A percentile compares a stretch with the other conserved stretches of the same genome.
These are phyloP conservation scores for Pimephales promelas DNA, from an alignment of 2,113 vertebrate genomes.

Conservation along the genomic window DNA sequence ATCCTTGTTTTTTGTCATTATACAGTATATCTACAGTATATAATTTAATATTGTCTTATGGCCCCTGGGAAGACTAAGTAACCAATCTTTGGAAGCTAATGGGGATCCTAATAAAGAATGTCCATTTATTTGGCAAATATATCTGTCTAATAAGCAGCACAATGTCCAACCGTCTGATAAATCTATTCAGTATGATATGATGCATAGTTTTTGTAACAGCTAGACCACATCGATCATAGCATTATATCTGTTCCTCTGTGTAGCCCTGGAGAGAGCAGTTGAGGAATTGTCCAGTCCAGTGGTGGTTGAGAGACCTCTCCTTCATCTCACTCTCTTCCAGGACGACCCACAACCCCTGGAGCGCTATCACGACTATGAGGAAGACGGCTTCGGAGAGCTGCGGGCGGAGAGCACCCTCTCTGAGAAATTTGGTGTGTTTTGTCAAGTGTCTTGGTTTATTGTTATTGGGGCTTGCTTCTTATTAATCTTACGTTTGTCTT, in stretches of 20 bases:
- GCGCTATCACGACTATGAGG: slow-evolving; percentile 81
- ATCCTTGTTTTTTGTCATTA: no score
- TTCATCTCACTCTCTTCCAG: slow-evolving; percentile 82
- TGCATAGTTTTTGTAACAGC: neutral
- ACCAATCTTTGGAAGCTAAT: neutral
- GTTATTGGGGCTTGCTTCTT: neutral
- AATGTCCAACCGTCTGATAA: neutral
- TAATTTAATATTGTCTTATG: no score
- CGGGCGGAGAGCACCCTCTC: slow-evolving; percentile 85
- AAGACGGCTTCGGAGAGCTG: slow-evolving; percentile 79
- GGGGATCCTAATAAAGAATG: neutral
- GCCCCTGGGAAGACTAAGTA: neutral
- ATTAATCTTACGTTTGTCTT: neutral
- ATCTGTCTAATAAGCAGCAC: neutral
- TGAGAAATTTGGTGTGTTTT: slow-evolving; percentile 85
- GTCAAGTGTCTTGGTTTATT: neutral
- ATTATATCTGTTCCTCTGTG: neutral
- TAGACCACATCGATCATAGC: neutral
- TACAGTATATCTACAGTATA: no score
- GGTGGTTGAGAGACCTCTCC: slow-evolving; percentile 69
- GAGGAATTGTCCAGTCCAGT: slow-evolving; percentile 75
- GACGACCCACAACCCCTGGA: slow-evolving; percentile 81
- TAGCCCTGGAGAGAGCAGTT: slow-evolving; percentile 74
- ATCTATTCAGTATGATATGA: neutral
- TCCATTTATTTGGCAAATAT: neutral